Evolutionary conservation across 2,888 invertebrate species (phyloP), one percentile per base, ranked within the genome.

Genomic region (Orchesella flavescens): DNA sequence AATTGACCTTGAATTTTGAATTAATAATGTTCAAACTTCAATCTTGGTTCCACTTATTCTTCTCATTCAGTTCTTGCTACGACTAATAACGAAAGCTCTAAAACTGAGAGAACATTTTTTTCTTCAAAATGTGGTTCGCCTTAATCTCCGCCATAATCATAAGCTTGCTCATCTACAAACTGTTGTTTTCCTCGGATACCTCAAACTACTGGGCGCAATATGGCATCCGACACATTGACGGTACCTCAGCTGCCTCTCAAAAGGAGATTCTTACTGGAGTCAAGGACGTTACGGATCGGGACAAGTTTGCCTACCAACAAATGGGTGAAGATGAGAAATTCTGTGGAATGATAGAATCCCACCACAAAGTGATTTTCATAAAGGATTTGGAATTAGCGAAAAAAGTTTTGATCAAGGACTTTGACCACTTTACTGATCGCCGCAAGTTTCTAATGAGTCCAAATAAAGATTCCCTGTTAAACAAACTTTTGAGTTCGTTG

Each of bases 341-440:
- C 17, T 81, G 75, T 9, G 81, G 81, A 4, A 53, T 69, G 15
- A 13, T 53, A n/a, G 74, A 74, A 53, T 65, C 0, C 1, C 17
- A 21, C 10, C n/a, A 1, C 13, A 66, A 71, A 15, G 12, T 71
- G 1, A 1, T 84, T 13, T 1, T 85, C 3, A 13, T 84, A 0
- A 81, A 65, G 23, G 86, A 86, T 49, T 4, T 80, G 21, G 83
- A 86, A 1, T 23, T 86, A 0, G n/a, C 81, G 0, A 73, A 77
- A 24, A 71, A 79, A 12, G 21, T 86, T 4, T 13, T 77, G 1
- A 75, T 86, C 15, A 86, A 86, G 21, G 86, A 84, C 49, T 84
- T 84, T 71, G 80, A 86, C 49, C 61, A 84, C 21, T 86, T 86
- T 68, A 68, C 83, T 12, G 75, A 86, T 23, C 83, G 84, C 0